Base-by-base conservation (phyloP, 2,113 vertebrate genomes). In the Aldabrachelys gigantea region DNA sequence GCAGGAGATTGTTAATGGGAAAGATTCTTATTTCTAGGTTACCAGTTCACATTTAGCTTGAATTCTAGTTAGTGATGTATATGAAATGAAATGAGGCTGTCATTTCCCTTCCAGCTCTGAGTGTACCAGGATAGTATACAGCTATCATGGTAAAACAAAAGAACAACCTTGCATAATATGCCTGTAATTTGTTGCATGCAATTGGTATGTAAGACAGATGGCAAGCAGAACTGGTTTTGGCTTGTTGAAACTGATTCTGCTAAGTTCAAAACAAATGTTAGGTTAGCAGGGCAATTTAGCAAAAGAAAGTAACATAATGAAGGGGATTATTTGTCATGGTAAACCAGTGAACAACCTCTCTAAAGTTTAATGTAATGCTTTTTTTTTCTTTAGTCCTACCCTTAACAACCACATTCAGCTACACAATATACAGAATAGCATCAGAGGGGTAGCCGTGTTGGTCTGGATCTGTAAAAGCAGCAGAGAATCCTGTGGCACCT, bases 1-100 rank as follows among this genome's bases (percentile, higher is more conserved):
- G 86, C 0, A 72, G 1, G 1, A 82, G 1, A 29, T 8, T 19
- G n/a, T 78, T 50, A n/a, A 27, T 59, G 13, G 13, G 4, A 79
- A 79, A 57, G 22, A 87, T 49, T 38, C 44, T 25, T 57, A 44
- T 50, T 38, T 91, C 38, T 56, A 57, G 4, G 2, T 57, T 6
- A 83, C 2, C 4, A 5, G 0, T 82, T 89, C 3, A 88, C 47
- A 16, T 2, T 2, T 85, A 80, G 44, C 14, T 25, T 8, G 35
- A 78, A 80, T 54, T 19, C 14, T 69, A 4, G 54, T 13, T 54
- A 44, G 69, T 31, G 5, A 49, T 38, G 29, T 47, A 2, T 11
- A 2, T 72, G 22, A 22, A 78, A 52, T 89, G 94, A 47, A 86
- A 19, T 53, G 19, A 19, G 84, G 6, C 80, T 86, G 79, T 54